phyloP scores from a whole-genome alignment of 2,113 vertebrate genomes.

The Vicugna pacos region DNA sequence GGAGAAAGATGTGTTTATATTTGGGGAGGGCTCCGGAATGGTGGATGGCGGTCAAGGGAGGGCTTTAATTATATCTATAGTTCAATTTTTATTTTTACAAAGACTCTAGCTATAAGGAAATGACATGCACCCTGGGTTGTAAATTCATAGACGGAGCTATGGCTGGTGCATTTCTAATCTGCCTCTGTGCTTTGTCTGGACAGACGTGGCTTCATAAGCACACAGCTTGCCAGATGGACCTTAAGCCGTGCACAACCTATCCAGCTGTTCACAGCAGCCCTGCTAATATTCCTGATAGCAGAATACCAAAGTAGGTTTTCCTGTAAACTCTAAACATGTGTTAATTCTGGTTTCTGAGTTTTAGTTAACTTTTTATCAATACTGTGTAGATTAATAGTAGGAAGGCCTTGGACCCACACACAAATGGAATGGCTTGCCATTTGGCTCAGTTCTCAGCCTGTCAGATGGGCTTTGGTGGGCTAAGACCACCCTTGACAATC shows the following conservation, averaged over 20 bases:
- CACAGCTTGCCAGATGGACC: not conserved
- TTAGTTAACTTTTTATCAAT: not conserved
- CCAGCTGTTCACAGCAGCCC: not conserved
- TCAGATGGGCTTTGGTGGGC: not conserved
- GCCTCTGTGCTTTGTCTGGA: not conserved
- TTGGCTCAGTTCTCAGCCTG: not conserved
- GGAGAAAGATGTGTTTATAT: constrained; percentile 14
- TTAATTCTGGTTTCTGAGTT: constrained; percentile 17
- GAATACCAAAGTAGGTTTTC: not conserved
- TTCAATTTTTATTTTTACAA: not conserved
- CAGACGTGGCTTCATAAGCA: not conserved
- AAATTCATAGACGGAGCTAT: not conserved
- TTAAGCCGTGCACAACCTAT: not conserved
- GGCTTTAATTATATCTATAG: not conserved
- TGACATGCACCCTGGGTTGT: not conserved
- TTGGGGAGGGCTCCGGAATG: not conserved
- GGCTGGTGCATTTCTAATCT: not conserved
- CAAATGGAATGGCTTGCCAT: not conserved
- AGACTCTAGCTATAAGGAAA: not conserved
- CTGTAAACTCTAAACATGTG: not conserved
- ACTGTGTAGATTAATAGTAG: not conserved
- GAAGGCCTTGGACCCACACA: not conserved
- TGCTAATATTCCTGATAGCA: not conserved
- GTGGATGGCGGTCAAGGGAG: not conserved
- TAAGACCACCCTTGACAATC: not conserved